Conservation (phyloP, 2,113 vertebrate species). For the Nothobranchius kuhntae region DNA sequence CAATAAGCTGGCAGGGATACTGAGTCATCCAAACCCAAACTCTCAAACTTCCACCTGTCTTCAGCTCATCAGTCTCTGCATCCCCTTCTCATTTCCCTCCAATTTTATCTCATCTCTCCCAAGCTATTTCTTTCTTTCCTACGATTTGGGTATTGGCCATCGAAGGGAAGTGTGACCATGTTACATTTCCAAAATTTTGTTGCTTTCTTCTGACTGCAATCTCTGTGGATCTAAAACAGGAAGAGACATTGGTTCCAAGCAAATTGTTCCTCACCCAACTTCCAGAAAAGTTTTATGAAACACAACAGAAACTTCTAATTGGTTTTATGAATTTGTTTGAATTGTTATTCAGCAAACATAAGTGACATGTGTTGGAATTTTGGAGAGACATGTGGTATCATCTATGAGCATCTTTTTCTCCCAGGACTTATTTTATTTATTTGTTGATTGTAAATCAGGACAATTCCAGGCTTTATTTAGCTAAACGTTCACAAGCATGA, state of each 20-base stretch:
- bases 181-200: slow-evolving; percentile 54
- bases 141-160: slow-evolving; percentile 53
- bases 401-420: background rate
- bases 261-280: slow-evolving; percentile 23
- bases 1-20: slow-evolving; percentile 47
- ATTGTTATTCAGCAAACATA: too few relatives aligned
- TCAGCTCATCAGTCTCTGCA: slow-evolving; percentile 18
- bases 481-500: slow-evolving; percentile 13
- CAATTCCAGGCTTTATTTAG: background rate
- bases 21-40: slow-evolving; percentile 37
- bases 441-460: too few relatives aligned
- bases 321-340: too few relatives aligned
- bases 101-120: slow-evolving; percentile 40
- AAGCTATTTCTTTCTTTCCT: slow-evolving; percentile 37
- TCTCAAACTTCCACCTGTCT: slow-evolving; percentile 17
- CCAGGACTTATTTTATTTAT: background rate
- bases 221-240: slow-evolving; percentile 40
- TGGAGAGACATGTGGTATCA: background rate
- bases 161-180: slow-evolving; percentile 50
- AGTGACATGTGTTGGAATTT: slow-evolving; percentile 10
- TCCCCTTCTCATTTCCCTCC: slow-evolving; percentile 24
- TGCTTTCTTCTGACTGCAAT: slow-evolving; percentile 50
- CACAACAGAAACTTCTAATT: slow-evolving; percentile 3
- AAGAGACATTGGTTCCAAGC: slow-evolving; percentile 23
- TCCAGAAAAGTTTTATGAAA: background rate